Percentiles rank a stretch among this genome's conserved stretches.
Conservation (phyloP, 2,888 invertebrate genomes). For the Caenorhabditis uteleia region DNA sequence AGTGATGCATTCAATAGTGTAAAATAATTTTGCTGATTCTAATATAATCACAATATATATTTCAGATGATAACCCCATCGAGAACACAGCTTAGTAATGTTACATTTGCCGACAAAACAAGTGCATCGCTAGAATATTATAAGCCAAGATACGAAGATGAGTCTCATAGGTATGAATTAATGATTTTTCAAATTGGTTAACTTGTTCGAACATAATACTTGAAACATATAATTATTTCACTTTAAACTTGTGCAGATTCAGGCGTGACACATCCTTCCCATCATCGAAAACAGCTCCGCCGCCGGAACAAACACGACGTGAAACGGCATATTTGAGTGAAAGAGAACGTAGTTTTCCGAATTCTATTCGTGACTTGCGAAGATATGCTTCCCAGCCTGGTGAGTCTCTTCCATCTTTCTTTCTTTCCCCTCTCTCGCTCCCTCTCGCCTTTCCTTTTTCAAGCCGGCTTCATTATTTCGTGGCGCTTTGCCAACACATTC, state of each 20-base stretch:
- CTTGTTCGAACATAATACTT: no score
- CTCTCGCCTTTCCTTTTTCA: neutral
- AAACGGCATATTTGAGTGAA: neutral
- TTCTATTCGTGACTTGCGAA: neutral
- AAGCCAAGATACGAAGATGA: neutral
- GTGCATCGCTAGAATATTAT: neutral
- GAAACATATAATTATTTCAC: no score
- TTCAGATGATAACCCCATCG: neutral
- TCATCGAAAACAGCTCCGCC: no score
- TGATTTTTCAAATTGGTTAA: neutral
- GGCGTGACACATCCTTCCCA: neutral
- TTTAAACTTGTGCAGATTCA: neutral
- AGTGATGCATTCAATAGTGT: constrained; percentile 1
- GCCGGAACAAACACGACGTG: neutral
- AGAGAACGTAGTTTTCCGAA: neutral
- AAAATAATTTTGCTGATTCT: neutral
- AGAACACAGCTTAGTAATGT: neutral
- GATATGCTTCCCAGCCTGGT: constrained; percentile 3
- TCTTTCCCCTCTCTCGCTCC: neutral
- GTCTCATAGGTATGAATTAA: neutral
- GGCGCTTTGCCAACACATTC: neutral
- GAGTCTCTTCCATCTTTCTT: neutral
- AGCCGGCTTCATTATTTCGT: neutral
- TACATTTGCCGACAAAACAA: neutral
- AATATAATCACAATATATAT: neutral